Percentiles rank a stretch among this genome's conserved stretches.
Evolutionary conservation across 1,140 invertebrate species (phyloP).

Genomic region (Trichonephila clavipes): DNA sequence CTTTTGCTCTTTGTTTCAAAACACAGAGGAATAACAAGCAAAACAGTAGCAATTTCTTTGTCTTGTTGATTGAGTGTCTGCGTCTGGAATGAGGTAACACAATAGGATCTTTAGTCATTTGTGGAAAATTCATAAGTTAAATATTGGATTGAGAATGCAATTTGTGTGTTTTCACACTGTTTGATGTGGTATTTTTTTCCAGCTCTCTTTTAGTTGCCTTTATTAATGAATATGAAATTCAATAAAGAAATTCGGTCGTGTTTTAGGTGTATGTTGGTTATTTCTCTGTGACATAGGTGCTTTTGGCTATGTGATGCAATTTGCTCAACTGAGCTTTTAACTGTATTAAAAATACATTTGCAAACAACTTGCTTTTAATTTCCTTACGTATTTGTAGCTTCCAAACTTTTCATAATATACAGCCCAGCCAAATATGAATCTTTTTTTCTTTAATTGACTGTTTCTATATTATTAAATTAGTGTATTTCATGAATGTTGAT

Average conservation of each 20-base stretch:
- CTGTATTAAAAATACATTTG: background rate
- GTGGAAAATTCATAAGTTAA: constrained; percentile 42
- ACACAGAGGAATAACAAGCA: background rate
- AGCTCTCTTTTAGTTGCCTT: background rate
- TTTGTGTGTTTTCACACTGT: constrained; percentile 34
- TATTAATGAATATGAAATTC: constrained; percentile 22
- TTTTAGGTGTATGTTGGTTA: background rate
- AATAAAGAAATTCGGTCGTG: background rate
- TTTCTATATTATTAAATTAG: no score
- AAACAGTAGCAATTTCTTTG: background rate
- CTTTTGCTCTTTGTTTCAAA: constrained; percentile 47
- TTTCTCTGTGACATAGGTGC: background rate
- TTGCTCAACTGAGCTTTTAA: background rate
- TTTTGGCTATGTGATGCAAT: background rate
- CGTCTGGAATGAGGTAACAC: background rate
- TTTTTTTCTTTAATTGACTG: no score
- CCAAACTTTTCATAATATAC: background rate
- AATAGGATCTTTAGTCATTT: constrained; percentile 5
- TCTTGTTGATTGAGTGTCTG: background rate
- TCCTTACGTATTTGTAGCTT: background rate
- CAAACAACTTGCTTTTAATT: background rate
- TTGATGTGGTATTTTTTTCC: background rate
- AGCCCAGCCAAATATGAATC: no score
- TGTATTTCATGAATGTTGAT: no score
- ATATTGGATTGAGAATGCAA: constrained; percentile 12